These are phyloP conservation scores for Psammodynastes pulverulentus DNA, from an alignment of 2,113 vertebrate genomes.

Conservation along the genomic window DNA sequence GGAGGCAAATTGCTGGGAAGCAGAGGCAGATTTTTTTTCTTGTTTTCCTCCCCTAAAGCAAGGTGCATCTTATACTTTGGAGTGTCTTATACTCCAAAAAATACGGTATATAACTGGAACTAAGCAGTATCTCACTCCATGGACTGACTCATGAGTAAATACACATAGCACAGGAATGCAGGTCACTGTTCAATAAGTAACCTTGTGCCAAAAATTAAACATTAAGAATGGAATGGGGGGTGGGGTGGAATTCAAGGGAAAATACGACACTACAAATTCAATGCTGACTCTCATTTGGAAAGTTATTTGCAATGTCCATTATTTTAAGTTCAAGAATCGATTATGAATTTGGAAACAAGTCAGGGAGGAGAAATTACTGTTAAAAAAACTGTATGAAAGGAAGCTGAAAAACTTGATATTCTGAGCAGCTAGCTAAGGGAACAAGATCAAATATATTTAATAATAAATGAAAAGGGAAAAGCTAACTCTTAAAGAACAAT, in stretches of 20 bases:
- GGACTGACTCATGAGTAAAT: too few species aligned
- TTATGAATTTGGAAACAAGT: not conserved
- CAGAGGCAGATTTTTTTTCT: too few species aligned
- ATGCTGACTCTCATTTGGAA: not conserved
- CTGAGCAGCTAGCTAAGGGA: slow-evolving; percentile 1
- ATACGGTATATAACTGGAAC: not conserved
- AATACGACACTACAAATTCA: not conserved
- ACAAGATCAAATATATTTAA: slow-evolving; percentile 11
- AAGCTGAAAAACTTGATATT: not conserved
- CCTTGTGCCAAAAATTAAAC: not conserved
- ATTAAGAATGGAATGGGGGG: not conserved
- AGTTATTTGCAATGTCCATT: not conserved
- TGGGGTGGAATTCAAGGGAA: not conserved
- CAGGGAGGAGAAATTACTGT: not conserved
- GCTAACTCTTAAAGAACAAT: not conserved
- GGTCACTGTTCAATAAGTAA: not conserved
- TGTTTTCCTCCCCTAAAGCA: too few species aligned
- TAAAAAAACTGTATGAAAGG: not conserved
- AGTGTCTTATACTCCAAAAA: too few species aligned
- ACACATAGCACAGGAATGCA: not conserved
- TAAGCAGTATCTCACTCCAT: not conserved
- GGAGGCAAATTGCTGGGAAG: too few species aligned
- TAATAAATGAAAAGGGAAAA: slow-evolving; percentile 4
- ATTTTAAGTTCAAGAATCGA: not conserved
- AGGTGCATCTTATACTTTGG: too few species aligned